phyloP scores from a whole-genome alignment of 2,797 vertebrate species.

The Varecia variegata region DNA sequence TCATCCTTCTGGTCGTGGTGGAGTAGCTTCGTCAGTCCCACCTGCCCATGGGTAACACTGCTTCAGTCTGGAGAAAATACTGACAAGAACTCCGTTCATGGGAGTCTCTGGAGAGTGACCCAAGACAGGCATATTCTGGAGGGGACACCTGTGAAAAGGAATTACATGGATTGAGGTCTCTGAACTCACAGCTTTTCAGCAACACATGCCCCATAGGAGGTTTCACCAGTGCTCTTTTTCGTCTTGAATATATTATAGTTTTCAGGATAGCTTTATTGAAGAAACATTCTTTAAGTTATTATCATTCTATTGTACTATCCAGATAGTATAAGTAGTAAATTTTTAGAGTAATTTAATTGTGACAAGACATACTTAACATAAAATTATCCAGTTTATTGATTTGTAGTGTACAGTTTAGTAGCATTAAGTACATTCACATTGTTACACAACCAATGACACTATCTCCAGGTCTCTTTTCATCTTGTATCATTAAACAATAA shows the following conservation, averaged over 20 bases:
- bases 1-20: not conserved
- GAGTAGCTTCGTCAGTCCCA: not conserved
- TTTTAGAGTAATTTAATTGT: not conserved
- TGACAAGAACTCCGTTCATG: not conserved
- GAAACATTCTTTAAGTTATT: not conserved
- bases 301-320: not conserved
- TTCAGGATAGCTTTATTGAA: not conserved
- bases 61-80: not conserved
- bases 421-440: not conserved
- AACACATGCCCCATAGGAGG: too few relatives aligned
- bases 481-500: not conserved
- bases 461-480: not conserved
- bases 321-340: not conserved
- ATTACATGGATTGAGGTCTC: not conserved
- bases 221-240: too few relatives aligned
- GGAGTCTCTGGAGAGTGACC: not conserved
- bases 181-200: not conserved
- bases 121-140: not conserved
- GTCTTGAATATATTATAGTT: not conserved
- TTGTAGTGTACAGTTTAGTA: not conserved
- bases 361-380: not conserved
- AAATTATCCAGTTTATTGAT: not conserved
- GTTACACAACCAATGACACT: not conserved
- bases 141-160: not conserved
- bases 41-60: not conserved